Evolutionary conservation across 2,113 vertebrate genomes (phyloP).

Genomic region (Gymnarchus niloticus): DNA sequence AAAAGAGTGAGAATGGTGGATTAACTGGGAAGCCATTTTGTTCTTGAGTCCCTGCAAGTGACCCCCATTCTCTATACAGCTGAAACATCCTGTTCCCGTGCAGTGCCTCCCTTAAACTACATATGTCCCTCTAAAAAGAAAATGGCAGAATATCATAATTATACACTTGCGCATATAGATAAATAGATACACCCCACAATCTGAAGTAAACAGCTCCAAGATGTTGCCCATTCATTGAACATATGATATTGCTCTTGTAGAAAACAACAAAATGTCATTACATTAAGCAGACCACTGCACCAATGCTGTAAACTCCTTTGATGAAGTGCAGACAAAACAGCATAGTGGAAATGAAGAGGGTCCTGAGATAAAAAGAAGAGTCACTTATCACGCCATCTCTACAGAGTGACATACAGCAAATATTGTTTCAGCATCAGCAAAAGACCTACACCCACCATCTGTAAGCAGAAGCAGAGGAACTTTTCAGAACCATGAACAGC

Average conservation of each 20-base stretch:
- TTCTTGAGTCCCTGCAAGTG: not conserved
- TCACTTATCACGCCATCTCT: not conserved
- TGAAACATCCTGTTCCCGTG: not conserved
- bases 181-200: not conserved
- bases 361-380: not conserved
- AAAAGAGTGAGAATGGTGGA: not conserved
- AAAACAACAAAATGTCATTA: not conserved
- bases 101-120: slow-evolving; percentile 6
- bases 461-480: not conserved
- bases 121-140: not conserved
- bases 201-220: not conserved
- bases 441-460: not conserved
- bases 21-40: slow-evolving; percentile 3
- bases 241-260: not conserved
- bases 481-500: not conserved
- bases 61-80: not conserved
- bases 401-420: not conserved
- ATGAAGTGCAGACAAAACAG: not conserved
- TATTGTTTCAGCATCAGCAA: not conserved
- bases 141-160: not conserved
- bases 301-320: not conserved
- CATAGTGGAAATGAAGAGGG: not conserved
- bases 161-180: not conserved
- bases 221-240: not conserved
- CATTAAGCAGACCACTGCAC: not conserved